phyloP scores from a whole-genome alignment of 2,888 invertebrate species.

The Cryptophagus acutangulus region DNA sequence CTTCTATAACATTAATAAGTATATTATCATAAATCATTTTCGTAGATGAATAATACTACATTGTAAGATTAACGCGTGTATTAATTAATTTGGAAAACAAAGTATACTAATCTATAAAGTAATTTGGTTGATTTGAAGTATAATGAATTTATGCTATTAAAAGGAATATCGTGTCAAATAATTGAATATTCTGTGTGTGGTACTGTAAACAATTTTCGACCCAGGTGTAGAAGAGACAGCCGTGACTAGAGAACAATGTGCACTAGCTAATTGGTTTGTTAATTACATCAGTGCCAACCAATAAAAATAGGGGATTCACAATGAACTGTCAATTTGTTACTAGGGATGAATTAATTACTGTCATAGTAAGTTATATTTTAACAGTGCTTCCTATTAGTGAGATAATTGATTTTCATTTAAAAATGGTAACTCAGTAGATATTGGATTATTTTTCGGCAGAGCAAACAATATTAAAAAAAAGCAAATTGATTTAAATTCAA shows the following conservation, averaged over 20 bases:
- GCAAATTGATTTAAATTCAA: no score
- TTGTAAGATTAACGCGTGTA: no score
- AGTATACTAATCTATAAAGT: no score
- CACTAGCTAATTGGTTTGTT: conserved; percentile 27
- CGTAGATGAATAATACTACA: no score
- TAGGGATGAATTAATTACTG: conserved; percentile 20
- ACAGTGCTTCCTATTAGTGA: conserved; percentile 9
- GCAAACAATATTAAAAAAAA: conserved; percentile 1
- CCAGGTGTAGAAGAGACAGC: conserved; percentile 25
- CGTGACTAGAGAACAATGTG: conserved; percentile 21
- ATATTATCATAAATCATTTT: no score
- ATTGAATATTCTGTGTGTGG: conserved; percentile 1
- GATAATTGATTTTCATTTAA: neutral
- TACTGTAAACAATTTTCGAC: conserved; percentile 19
- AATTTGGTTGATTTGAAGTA: no score
- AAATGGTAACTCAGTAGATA: neutral
- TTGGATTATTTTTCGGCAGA: neutral
- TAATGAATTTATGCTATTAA: conserved; percentile 1
- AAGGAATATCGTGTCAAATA: conserved; percentile 1
- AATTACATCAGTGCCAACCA: conserved; percentile 26
- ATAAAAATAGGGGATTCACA: conserved; percentile 23
- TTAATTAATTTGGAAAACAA: no score
- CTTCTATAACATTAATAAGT: no score
- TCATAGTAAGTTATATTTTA: no score
- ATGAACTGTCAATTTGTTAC: conserved; percentile 25